These are phyloP conservation scores for Andrena dorsata DNA, from an alignment of 2,888 invertebrate species.

Conservation along the genomic window DNA sequence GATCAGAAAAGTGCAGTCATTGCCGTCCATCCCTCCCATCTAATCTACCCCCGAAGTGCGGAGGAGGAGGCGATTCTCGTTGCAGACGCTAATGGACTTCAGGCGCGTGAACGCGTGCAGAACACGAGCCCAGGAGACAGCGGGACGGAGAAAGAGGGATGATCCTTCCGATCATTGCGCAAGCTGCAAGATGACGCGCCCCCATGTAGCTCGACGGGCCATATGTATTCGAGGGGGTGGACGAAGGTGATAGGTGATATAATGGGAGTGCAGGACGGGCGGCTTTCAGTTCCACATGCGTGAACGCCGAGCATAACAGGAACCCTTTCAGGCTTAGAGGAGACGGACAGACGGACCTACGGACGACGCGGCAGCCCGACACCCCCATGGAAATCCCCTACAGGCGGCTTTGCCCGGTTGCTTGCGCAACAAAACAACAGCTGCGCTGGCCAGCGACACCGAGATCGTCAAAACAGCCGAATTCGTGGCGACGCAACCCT, in stretches of 20 bases:
- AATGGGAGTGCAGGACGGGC: slow-evolving; percentile 75
- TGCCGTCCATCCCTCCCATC: slow-evolving; percentile 6
- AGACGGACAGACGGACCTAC: slow-evolving; percentile 73
- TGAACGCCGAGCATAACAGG: slow-evolving; percentile 76
- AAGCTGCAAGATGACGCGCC: slow-evolving; percentile 80
- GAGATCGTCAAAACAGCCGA: slow-evolving; percentile 78
- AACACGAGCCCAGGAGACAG: slow-evolving; percentile 10
- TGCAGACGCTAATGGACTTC: slow-evolving; percentile 58
- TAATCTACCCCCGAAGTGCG: background rate
- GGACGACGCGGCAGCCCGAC: slow-evolving; percentile 65
- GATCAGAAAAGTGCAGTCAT: slow-evolving; percentile 38
- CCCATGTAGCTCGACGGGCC: slow-evolving; percentile 68
- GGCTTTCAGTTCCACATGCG: slow-evolving; percentile 79
- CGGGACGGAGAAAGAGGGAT: slow-evolving; percentile 34
- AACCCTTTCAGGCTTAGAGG: slow-evolving; percentile 77
- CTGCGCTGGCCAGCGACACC: slow-evolving; percentile 72
- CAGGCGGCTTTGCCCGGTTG: slow-evolving; percentile 58
- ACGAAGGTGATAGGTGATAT: slow-evolving; percentile 78
- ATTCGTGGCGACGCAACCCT: slow-evolving; percentile 59
- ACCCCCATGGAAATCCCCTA: slow-evolving; percentile 78
- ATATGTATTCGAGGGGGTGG: slow-evolving; percentile 81
- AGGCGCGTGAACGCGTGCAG: slow-evolving; percentile 26
- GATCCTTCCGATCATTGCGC: slow-evolving; percentile 74
- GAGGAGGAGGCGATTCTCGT: slow-evolving; percentile 17
- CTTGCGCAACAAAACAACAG: slow-evolving; percentile 85